Evolutionary conservation across 2,113 vertebrate species (phyloP), one percentile per base, ranked within the genome.

Genomic region (Actenoides lindsayi): DNA sequence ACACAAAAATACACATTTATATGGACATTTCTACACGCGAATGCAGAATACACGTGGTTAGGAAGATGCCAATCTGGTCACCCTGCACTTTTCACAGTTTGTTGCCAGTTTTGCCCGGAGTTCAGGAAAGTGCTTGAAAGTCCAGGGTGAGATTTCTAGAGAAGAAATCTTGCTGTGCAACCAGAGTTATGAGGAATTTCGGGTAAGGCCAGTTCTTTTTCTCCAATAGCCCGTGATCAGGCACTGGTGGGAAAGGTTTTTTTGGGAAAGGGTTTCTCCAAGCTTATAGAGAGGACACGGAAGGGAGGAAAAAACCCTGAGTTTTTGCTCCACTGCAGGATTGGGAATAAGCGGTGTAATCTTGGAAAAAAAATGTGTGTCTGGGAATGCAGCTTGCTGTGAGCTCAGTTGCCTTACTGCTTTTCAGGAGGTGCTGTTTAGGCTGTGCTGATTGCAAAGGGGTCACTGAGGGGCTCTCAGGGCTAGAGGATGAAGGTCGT

Each of bases 41-140:
- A 78, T 81, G 64, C 69, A 85, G 87, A 85, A 60, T 70, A 6
- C 87, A 70, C 65, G 30, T 57, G 50, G 46, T 41, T 71, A 31
- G 57, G 39, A 91, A 39, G 87, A 73, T 17, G 56, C 63, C 60
- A 60, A 19, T 82, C 90, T 94, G 46, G 64, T 93, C 78, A 44
- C 48, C 62, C 70, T 79, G 82, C 70, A 46, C 70, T 85, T 60
- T 35, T 71, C 74, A 51, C 25, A 59, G 48, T 41, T 71, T 0
- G 5, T 67, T 73, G 51, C 65, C 37, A 76, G n/a, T 82, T 90
- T 87, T 60, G 25, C 39, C 59, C 62, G 4, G 33, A n/a, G 62
- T 82, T 94, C 84, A 79, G 67, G 53, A 64, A 76, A 90, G 81
- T 70, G 68, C 65, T 71, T 93, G 35, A 33, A 76, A 42, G 82